Percentiles rank a stretch among this genome's conserved stretches.
Conservation (phyloP, 2,888 invertebrate species). For the Aleiodes alternator region DNA sequence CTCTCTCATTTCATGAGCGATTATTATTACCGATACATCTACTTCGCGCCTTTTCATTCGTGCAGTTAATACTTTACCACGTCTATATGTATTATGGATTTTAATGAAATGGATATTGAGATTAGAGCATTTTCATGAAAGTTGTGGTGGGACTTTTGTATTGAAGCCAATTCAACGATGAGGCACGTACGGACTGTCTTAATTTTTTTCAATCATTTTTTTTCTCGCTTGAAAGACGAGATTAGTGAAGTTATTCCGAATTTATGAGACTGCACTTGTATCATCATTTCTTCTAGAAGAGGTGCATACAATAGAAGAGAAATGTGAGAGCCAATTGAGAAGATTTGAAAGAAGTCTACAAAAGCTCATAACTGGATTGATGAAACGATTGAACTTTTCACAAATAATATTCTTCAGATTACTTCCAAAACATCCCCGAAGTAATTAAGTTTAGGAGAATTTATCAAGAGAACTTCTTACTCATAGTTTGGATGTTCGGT, state of each 20-base stretch:
- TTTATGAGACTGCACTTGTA: too few species aligned
- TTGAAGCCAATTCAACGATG: conserved; percentile 13
- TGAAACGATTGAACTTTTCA: background rate
- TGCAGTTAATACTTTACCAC: conserved; percentile 56
- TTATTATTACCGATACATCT: conserved; percentile 36
- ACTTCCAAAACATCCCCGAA: too few species aligned
- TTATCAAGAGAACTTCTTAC: too few species aligned
- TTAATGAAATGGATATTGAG: conserved; percentile 15
- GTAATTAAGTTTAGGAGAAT: too few species aligned
- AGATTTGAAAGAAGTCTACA: background rate
- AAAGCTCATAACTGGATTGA: background rate
- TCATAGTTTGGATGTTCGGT: too few species aligned
- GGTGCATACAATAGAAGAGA: too few species aligned
- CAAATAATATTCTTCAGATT: background rate
- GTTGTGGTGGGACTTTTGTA: conserved; percentile 8
- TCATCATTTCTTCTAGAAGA: conserved; percentile 36
- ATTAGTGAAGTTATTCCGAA: background rate
- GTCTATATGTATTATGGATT: conserved; percentile 35
- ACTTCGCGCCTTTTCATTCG: conserved; percentile 67
- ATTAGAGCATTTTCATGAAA: conserved; percentile 24
- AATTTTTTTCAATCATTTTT: conserved; percentile 71
- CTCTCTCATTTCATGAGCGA: background rate
- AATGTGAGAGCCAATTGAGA: too few species aligned
- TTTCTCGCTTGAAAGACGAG: conserved; percentile 39
- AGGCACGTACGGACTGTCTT: conserved; percentile 66